Conservation (phyloP, 92 coral and sea anemone genomes). For the Desmophyllum pertusum region DNA sequence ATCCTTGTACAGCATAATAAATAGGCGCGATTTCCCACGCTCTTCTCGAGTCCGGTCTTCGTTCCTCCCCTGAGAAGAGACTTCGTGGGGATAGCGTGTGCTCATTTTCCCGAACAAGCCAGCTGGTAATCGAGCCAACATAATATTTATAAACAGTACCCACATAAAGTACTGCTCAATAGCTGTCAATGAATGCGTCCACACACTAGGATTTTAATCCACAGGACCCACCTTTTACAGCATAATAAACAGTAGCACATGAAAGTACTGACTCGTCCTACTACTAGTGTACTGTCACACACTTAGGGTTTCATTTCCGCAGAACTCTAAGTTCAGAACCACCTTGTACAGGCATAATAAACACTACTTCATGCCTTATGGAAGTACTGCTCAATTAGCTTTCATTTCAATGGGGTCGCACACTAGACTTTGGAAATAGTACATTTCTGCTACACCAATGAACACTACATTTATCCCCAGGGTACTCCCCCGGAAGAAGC, state of each 20-base stretch:
- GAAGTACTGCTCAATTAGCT: no score
- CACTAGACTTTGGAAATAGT: background rate
- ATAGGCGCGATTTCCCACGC: background rate
- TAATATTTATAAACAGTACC: background rate
- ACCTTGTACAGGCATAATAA: no score
- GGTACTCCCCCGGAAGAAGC: conserved; percentile 83
- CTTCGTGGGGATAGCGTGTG: no score
- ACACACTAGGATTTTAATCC: background rate
- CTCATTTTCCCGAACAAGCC: background rate
- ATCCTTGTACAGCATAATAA: background rate
- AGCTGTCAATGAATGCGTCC: background rate
- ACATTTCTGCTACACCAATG: background rate
- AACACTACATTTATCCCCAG: conserved; percentile 32
- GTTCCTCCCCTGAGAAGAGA: no score
- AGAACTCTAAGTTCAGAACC: background rate
- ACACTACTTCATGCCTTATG: no score
- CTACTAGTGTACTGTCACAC: no score
- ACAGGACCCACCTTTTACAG: background rate
- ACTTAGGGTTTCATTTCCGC: no score
- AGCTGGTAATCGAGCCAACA: background rate
- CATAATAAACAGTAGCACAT: no score
- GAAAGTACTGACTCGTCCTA: no score
- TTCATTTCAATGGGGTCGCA: no score
- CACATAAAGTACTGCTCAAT: background rate
- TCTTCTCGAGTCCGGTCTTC: no score